Conservation (phyloP, 2,113 vertebrate genomes). For the Ramphastos sulfuratus region DNA sequence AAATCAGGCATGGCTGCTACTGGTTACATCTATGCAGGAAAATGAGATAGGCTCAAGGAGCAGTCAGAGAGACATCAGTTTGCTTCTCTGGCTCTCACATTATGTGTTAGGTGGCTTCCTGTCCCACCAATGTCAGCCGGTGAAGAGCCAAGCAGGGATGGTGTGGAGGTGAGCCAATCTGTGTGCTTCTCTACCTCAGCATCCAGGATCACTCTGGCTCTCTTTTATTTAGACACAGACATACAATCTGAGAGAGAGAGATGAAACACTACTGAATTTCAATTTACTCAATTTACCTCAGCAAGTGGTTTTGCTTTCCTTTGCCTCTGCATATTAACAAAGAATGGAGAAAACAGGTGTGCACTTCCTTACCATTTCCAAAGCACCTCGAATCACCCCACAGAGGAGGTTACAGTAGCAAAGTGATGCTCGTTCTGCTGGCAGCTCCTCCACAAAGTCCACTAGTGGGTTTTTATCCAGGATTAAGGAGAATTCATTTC, state of each 20-base stretch:
- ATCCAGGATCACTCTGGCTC: background rate
- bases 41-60: background rate
- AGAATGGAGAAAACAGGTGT: background rate
- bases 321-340: background rate
- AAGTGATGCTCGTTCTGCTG: slow-evolving; percentile 72
- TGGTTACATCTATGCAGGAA: background rate
- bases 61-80: background rate
- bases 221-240: background rate
- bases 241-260: background rate
- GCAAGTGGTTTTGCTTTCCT: background rate
- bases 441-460: slow-evolving; percentile 81
- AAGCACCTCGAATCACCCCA: slow-evolving; percentile 80
- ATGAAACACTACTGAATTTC: background rate
- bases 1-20: background rate
- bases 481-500: slow-evolving; percentile 81
- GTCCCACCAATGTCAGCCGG: background rate
- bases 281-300: background rate
- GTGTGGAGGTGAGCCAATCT: background rate
- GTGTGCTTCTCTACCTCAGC: background rate
- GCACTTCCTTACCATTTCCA: slow-evolving; percentile 79
- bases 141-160: background rate
- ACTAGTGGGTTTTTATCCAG: slow-evolving; percentile 80
- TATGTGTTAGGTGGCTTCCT: accelerated
- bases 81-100: background rate
- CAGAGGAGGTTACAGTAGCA: slow-evolving; percentile 80